Conservation (phyloP, 1,140 invertebrate species). For the Drosophila ananassae region DNA sequence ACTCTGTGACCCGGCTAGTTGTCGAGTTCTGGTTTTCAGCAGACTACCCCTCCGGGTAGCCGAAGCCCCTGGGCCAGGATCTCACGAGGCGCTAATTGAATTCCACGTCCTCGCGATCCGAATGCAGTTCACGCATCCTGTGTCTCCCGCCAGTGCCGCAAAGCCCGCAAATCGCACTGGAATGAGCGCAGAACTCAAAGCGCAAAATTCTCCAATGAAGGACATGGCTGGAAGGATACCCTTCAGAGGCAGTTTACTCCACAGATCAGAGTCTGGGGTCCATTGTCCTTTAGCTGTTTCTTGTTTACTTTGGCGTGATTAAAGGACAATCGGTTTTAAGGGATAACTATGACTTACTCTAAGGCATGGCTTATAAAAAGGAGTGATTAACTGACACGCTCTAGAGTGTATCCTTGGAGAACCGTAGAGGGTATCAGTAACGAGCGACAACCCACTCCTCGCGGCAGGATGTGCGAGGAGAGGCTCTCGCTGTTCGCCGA, state of each 20-base stretch:
- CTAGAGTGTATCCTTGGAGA: not conserved
- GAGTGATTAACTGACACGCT: no score
- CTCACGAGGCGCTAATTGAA: constrained; percentile 44
- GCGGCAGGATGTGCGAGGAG: constrained; percentile 30
- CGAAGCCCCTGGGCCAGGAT: not conserved
- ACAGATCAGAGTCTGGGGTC: no score
- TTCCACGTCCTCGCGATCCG: constrained; percentile 15
- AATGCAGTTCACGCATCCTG: constrained; percentile 12
- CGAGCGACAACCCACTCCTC: not conserved
- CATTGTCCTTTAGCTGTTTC: no score
- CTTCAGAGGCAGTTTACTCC: no score
- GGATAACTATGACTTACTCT: no score
- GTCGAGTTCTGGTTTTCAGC: constrained; percentile 10
- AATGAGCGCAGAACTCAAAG: constrained; percentile 26
- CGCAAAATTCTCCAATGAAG: constrained; percentile 13
- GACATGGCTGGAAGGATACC: no score
- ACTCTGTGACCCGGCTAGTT: constrained; percentile 43
- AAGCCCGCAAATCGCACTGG: constrained; percentile 19
- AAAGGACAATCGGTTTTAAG: no score
- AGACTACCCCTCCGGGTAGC: no score
- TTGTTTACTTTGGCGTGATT: no score
- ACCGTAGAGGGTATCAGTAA: constrained; percentile 13
- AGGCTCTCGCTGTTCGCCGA: not conserved
- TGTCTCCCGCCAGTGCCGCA: constrained; percentile 10
- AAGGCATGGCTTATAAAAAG: no score